These are phyloP conservation scores for Lepetodrilus schrolli DNA, from an alignment of 2,888 invertebrate species.

Conservation along the genomic window DNA sequence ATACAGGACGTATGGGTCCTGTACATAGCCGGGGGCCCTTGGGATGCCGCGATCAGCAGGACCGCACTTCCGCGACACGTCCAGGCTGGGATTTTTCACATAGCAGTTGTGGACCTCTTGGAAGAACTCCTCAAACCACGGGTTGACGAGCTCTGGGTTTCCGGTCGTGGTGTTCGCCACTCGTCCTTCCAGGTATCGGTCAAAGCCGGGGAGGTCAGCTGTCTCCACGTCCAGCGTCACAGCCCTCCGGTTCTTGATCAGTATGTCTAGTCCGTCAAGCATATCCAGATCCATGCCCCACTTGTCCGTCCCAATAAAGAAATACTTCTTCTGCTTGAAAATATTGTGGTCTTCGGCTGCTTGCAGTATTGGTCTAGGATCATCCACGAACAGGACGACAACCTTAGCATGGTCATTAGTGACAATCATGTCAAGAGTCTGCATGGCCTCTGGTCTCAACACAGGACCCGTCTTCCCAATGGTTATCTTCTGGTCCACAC, in stretches of 20 bases:
- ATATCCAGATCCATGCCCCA: constrained; percentile 62
- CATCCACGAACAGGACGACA: constrained; percentile 63
- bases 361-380: constrained; percentile 58
- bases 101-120: constrained; percentile 33
- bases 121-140: constrained; percentile 76
- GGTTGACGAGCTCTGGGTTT: too few relatives aligned
- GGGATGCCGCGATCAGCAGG: constrained; percentile 52
- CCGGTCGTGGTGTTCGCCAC: constrained; percentile 60
- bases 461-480: constrained; percentile 53
- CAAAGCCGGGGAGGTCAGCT: constrained; percentile 68
- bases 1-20: constrained; percentile 71
- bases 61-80: constrained; percentile 40
- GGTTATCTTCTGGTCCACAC: constrained; percentile 61
- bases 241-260: constrained; percentile 40
- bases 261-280: constrained; percentile 40
- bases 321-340: constrained; percentile 42
- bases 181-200: constrained; percentile 65
- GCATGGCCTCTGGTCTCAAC: constrained; percentile 45
- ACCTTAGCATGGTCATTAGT: constrained; percentile 51
- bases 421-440: constrained; percentile 43
- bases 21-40: constrained; percentile 57
- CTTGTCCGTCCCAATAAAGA: constrained; percentile 70
- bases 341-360: constrained; percentile 45
- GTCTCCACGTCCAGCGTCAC: constrained; percentile 69
- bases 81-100: constrained; percentile 5